Conservation (phyloP, 2,888 invertebrate species). For the Rhynchonema sp. region DNA sequence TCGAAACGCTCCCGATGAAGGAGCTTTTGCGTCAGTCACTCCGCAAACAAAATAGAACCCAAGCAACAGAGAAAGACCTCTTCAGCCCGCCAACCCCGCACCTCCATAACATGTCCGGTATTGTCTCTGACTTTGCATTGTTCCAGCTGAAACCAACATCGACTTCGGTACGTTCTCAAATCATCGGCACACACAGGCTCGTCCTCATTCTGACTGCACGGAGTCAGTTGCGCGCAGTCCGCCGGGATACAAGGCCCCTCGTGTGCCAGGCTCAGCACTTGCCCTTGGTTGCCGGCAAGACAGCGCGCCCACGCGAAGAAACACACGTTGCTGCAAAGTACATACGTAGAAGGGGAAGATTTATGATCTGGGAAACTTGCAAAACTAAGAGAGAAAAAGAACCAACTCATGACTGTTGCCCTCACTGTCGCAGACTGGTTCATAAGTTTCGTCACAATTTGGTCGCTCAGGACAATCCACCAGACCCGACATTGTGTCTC, state of each 20-base stretch:
- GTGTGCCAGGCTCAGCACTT: slow-evolving; percentile 6
- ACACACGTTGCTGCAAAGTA: slow-evolving; percentile 12
- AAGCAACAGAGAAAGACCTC: no score
- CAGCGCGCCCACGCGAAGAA: slow-evolving; percentile 19
- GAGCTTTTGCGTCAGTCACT: no score
- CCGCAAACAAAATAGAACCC: no score
- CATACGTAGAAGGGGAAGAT: no score
- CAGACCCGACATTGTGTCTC: neutral
- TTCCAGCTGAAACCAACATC: neutral
- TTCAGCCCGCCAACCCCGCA: no score
- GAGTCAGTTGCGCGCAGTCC: neutral
- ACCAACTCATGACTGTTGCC: neutral
- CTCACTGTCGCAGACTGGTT: neutral
- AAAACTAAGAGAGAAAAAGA: neutral
- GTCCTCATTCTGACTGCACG: neutral
- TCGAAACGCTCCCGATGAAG: no score
- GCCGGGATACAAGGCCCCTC: slow-evolving; percentile 10
- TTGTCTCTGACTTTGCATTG: neutral
- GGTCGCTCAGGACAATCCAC: neutral
- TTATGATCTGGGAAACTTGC: neutral
- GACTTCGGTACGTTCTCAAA: neutral
- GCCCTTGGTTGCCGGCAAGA: slow-evolving; percentile 15
- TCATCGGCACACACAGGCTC: neutral
- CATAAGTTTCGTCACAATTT: neutral
- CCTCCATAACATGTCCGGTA: neutral